Base-by-base conservation (phyloP, 2,797 vertebrate species). In the Zenarchopterus dispar region DNA sequence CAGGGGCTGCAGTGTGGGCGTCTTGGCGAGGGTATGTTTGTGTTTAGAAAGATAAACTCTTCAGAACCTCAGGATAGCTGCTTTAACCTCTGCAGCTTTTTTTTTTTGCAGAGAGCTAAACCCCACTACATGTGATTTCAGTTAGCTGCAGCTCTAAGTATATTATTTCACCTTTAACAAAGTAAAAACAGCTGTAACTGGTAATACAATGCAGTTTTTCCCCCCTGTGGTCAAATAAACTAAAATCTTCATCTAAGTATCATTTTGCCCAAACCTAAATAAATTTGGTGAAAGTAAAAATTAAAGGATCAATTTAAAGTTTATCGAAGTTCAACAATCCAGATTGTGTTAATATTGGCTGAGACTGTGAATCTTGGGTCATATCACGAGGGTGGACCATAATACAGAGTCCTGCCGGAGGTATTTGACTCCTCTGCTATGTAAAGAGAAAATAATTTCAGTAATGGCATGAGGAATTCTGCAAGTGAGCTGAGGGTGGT, bases 31-130 rank as follows among this genome's bases (percentile, higher is more conserved):
- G 33, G 64, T 60, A 62, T 67, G 66, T 73, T 71, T 73, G 52
- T 81, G 62, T 77, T 75, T 63, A 33, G 51, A 76, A 67, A 60
- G 15, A 74, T 58, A 70, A 1, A 83, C 59, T 67, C 18, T 53
- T 75, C 54, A 41, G 61, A 23, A 24, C 69, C 57, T 62, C 53
- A 21, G 39, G 48, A 77, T 70, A 66, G 69, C 67, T 67, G 69
- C 70, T 75, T 80, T 67, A 61, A 74, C 78, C 60, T 82, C 50
- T 63, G 15, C 51, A 70, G 36, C 16, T 24, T 33, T 23, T 18
- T 16, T 9, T 23, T 39, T 31, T 31, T 55, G 26, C 57, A 28
- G 60, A 49, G 60, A 58, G 67, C 63, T 52, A 31, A 64, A 56
- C 51, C 51, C 28, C 52, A 48, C 19, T 2, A 50, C 52, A 65